Evolutionary conservation across 1,140 invertebrate species (phyloP), one percentile per base, ranked within the genome.

Genomic region (Tenebrio molitor): DNA sequence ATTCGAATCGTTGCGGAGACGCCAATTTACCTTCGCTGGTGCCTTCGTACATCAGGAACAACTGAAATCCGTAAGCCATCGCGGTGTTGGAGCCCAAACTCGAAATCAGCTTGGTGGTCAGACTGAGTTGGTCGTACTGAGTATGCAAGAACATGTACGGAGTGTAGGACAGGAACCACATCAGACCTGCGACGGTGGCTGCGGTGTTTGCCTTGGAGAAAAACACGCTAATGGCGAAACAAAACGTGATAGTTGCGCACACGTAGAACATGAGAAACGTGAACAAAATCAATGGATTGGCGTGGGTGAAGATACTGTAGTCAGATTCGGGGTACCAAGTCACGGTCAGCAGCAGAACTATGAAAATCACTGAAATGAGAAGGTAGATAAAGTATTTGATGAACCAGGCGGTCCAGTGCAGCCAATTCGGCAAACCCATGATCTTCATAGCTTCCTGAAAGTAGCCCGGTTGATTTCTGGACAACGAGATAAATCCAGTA

Each of bases 381-480:
- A 93, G 82, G 77, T 92, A 90, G 0, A 91, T 74, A 93, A 90
- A 67, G 90, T 89, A n/a, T 76, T 93, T 92, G 12, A 91, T 83
- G 79, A 93, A 94, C 92, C 93, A 94, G 0, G 92, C 91, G 1
- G 87, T 80, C 92, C 93, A 95, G 76, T 95, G 92, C 10, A 95
- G 75, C 90, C 91, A 94, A 71, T 89, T 91, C 17, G 88, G 86
- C 6, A 95, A 81, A 1, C 93, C 93, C 93, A 95, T 95, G 81
- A 95, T 92, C 81, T 93, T 94, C 93, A 95, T 95, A 0, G 92
- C 91, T 87, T 95, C 93, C 91, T 93, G 78, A 21, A 81, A 74
- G 69, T 10, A 53, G 34, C 10, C 14, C 39, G n/a, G 4, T 29
- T 29, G 3, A 19, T 15, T 5, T 4, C 0, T 16, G 16, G 15